These are phyloP conservation scores for Alaudala cheleensis DNA, from an alignment of 2,113 vertebrate genomes.

Conservation along the genomic window DNA sequence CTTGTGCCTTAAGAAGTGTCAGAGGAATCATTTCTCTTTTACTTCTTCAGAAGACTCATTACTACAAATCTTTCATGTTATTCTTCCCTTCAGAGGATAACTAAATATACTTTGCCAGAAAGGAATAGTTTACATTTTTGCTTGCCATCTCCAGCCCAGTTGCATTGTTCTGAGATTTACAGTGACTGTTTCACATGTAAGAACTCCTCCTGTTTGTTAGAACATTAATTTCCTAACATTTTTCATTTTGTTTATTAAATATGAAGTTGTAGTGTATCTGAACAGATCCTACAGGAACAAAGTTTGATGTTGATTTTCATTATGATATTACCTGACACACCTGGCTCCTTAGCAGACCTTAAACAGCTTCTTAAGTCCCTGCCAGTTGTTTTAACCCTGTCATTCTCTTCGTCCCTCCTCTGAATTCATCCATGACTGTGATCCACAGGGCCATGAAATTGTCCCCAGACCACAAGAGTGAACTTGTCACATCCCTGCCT, in stretches of 20 bases:
- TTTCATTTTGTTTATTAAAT: not conserved
- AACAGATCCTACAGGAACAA: not conserved
- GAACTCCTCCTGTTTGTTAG: not conserved
- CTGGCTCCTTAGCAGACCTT: not conserved
- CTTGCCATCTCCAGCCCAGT: not conserved
- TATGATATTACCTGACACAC: not conserved
- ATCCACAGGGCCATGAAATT: not conserved
- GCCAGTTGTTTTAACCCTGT: not conserved
- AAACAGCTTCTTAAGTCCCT: not conserved
- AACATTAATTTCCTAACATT: not conserved
- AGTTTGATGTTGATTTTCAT: not conserved
- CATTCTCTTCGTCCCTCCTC: not conserved
- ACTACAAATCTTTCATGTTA: not conserved
- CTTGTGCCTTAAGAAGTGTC: not conserved
- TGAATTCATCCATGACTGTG: not conserved
- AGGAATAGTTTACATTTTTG: not conserved
- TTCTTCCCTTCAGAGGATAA: not conserved
- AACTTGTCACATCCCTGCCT: not conserved
- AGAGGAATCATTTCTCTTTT: not conserved
- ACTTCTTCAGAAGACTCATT: not conserved
- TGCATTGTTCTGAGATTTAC: not conserved
- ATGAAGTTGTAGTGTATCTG: not conserved
- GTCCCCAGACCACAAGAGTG: not conserved
- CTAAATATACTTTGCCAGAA: not conserved
- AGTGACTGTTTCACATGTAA: not conserved